A percentile compares a stretch with the other conserved stretches of the same genome.
These are phyloP conservation scores for Himalopsyche phryganea DNA, from an alignment of 1,140 invertebrate species.

Conservation along the genomic window DNA sequence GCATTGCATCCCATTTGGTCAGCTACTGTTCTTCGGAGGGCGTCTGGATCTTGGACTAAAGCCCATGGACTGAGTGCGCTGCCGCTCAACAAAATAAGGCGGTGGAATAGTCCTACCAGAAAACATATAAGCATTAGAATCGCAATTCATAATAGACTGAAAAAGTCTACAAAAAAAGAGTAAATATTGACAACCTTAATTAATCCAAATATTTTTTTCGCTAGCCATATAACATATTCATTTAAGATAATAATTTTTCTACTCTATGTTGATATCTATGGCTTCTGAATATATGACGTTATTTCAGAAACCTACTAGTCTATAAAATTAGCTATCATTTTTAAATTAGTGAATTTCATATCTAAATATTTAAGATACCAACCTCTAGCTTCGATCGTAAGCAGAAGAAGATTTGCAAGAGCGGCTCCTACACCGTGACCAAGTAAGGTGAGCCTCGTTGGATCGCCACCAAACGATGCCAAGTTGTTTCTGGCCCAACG, in stretches of 20 bases:
- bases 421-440: constrained; percentile 85
- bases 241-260: too few relatives aligned
- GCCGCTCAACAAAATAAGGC: constrained; percentile 82
- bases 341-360: too few relatives aligned
- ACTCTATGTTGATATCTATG: too few relatives aligned
- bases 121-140: too few relatives aligned
- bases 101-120: constrained; percentile 72
- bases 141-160: too few relatives aligned
- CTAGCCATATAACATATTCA: too few relatives aligned
- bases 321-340: too few relatives aligned
- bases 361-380: too few relatives aligned
- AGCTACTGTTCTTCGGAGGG: constrained; percentile 66
- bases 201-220: neutral
- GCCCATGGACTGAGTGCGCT: constrained; percentile 83
- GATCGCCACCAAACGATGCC: constrained; percentile 76
- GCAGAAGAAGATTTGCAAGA: constrained; percentile 76
- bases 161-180: too few relatives aligned
- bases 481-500: constrained; percentile 76
- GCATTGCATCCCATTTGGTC: constrained; percentile 63
- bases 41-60: constrained; percentile 69
- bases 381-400: constrained; percentile 71
- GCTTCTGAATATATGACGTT: too few relatives aligned
- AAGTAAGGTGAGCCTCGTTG: constrained; percentile 74
- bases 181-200: too few relatives aligned
- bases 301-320: too few relatives aligned